A percentile compares a stretch with the other conserved stretches of the same genome.
Evolutionary conservation across 2,113 vertebrate genomes (phyloP).

Genomic region (Crotalus helleri): DNA sequence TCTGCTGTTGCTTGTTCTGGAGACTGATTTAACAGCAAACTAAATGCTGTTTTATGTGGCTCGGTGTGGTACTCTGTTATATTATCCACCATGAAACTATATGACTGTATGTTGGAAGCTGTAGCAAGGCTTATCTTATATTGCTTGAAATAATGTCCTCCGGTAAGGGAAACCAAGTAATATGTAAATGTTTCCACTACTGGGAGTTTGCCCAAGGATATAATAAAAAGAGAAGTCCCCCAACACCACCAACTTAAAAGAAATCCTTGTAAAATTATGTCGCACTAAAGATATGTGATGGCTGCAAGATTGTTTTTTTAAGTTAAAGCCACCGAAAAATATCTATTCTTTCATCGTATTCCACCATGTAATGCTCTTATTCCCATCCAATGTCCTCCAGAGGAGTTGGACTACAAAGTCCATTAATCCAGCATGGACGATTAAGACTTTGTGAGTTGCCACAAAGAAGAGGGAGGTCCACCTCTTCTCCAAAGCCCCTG

Average conservation of each 20-base stretch:
- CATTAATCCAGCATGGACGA: neutral
- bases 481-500: too few relatives aligned
- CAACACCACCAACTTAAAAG: neutral
- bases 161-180: neutral
- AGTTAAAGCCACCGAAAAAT: neutral
- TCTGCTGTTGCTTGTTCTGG: neutral
- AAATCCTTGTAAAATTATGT: neutral
- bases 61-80: conserved; percentile 23
- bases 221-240: neutral
- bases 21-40: conserved; percentile 22
- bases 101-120: conserved; percentile 12
- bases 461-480: too few relatives aligned
- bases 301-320: neutral
- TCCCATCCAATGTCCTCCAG: neutral
- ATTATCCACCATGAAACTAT: neutral
- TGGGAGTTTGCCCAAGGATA: neutral
- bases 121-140: neutral
- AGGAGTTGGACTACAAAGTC: neutral
- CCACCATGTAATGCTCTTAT: neutral
- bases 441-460: neutral
- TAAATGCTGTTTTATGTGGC: neutral
- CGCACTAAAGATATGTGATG: neutral
- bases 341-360: neutral
- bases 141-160: neutral
- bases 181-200: neutral